Conservation (phyloP, 2,888 invertebrate genomes). For the Cerastoderma edule region DNA sequence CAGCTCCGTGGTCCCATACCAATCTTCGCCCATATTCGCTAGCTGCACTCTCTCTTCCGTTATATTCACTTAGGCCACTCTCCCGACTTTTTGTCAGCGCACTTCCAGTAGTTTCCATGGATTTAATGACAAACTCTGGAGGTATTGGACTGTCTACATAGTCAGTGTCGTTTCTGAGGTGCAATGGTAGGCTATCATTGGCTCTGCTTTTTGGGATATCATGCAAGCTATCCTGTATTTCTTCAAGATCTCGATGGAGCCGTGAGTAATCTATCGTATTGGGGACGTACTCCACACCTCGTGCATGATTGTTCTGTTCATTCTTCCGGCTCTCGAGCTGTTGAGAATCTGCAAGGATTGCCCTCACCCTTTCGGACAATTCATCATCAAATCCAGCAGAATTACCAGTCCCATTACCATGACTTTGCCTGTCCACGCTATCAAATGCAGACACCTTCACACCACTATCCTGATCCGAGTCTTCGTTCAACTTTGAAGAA, state of each 20-base stretch:
- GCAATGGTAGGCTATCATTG: constrained; percentile 49
- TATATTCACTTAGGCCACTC: constrained; percentile 59
- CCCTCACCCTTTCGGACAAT: constrained; percentile 45
- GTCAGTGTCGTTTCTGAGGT: constrained; percentile 31
- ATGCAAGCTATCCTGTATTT: constrained; percentile 77
- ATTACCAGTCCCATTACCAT: neutral
- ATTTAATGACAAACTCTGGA: constrained; percentile 36
- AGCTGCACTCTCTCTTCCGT: constrained; percentile 63
- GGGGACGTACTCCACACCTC: constrained; percentile 34
- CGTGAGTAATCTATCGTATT: constrained; percentile 68
- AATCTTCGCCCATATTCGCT: constrained; percentile 62
- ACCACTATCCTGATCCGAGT: neutral
- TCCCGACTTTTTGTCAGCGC: constrained; percentile 56
- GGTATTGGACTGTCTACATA: constrained; percentile 18
- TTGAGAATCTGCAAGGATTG: constrained; percentile 49
- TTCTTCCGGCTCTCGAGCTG: constrained; percentile 12
- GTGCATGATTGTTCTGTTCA: neutral
- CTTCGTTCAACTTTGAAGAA: constrained; percentile 24
- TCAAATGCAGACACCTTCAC: constrained; percentile 49
- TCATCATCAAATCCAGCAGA: constrained; percentile 54
- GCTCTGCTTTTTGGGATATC: constrained; percentile 51
- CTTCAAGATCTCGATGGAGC: constrained; percentile 79
- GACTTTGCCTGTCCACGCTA: constrained; percentile 25
- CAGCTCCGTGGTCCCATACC: constrained; percentile 77
- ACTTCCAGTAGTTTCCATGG: constrained; percentile 37